phyloP scores from a whole-genome alignment of 2,113 vertebrate genomes.

The Gopherus evgoodei region DNA sequence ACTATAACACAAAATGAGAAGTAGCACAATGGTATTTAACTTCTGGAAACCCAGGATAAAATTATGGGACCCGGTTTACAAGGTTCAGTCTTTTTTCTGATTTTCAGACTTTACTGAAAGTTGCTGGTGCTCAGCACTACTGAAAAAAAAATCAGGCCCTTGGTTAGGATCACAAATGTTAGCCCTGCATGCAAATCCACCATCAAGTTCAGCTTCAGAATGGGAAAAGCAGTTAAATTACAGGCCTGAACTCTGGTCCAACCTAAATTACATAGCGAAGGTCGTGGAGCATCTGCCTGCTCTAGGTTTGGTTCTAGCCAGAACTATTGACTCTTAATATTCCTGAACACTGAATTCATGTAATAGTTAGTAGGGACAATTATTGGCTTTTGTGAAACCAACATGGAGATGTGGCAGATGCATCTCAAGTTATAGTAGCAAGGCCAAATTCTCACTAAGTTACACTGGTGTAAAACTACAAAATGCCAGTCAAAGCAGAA shows the following conservation, averaged over 20 bases:
- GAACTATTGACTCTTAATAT: neutral
- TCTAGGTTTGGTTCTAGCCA: neutral
- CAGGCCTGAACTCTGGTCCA: neutral
- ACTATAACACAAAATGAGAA: neutral
- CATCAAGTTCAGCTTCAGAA: neutral
- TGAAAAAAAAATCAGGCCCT: neutral
- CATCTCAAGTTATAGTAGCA: neutral
- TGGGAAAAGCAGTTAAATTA: neutral
- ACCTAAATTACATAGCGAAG: neutral
- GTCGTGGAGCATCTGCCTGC: neutral
- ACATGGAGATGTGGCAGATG: neutral
- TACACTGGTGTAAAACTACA: neutral
- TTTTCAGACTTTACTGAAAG: neutral
- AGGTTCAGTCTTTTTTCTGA: neutral
- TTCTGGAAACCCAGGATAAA: neutral
- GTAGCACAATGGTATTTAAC: neutral
- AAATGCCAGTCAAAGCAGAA: neutral
- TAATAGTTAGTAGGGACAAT: neutral
- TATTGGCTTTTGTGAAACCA: neutral
- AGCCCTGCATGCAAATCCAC: neutral
- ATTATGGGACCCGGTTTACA: neutral
- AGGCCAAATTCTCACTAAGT: neutral
- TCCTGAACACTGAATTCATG: neutral
- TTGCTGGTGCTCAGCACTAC: neutral
- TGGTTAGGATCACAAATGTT: neutral